Base-by-base conservation (phyloP, 2,113 vertebrate species). In the Proterorhinus semilunaris region DNA sequence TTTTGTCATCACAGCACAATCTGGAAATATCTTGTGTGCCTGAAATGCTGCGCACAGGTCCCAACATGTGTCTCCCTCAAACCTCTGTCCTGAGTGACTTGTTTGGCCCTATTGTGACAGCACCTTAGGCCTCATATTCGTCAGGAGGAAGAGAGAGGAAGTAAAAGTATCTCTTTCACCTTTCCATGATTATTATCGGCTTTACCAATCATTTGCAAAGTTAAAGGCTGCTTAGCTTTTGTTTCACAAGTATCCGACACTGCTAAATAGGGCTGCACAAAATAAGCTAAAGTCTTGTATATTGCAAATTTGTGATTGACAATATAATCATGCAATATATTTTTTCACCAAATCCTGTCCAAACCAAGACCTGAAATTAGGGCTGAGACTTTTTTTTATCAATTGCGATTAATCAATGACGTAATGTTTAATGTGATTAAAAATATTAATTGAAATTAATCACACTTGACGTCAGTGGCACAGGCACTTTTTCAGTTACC, bases 21-120 rank as follows among this genome's bases (percentile, higher is more conserved):
- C 66, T 79, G 81, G 75, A 86, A 61, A 83, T 84, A 55, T 74
- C 43, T 77, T 13, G 48, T 63, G 63, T 62, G 27, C 66, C 65
- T 49, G n/a, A 71, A 51, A 68, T 62, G 58, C 72, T 82, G 15
- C 69, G 47, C 77, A 69, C 86, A 79, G 80, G 87, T 87, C 66
- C 54, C 51, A 79, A 86, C 86, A 73, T 68, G 83, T 82, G 79
- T 52, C 58, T 50, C 65, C 54, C 16, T 44, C 69, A 42, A 54
- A 79, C 49, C 7, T 70, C 15, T 64, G 51, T 84, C 77, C 75
- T 78, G 68, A 78, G 76, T 80, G 76, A 62, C 76, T 87, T 79
- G 73, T 89, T 84, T 72, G 71, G 78, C 77, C 59, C 51, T 73
- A 84, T 75, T 88, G 76, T 87, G 81, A 84, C 77, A 77, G 65